Evolutionary conservation across 1,140 invertebrate species (phyloP), one percentile per base, ranked within the genome.

Genomic region (Bombus pascuorum): DNA sequence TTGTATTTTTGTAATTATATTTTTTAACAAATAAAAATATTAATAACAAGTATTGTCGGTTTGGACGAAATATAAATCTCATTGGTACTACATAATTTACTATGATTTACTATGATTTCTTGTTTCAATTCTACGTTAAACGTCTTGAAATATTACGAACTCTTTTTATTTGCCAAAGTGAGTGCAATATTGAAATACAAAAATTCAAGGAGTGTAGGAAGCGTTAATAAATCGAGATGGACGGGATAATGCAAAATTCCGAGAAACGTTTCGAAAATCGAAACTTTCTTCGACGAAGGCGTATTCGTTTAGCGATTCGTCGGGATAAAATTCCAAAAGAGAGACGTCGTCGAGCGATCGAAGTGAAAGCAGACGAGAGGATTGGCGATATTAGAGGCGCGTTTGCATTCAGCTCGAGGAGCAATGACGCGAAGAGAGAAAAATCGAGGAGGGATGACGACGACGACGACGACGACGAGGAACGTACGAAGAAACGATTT

Each of bases 311-410:
- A 42, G 53, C 70, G 53, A 47, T 86, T 74, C 65, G 42, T 57
- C 44, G 74, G 10, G 34, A 66, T 42, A 47, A 70, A 80, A 80
- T 62, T 74, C 59, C 28, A 13, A 22, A 34, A 37, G 25, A 1
- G 72, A 39, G 66, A 47, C 28, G 28, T 73, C n/a, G 62, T 39
- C 18, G 53, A 18, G 34, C 37, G 72, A 87, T 72, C 75, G 81
- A 37, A 73, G 79, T 75, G 88, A 89, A 86, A 89, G 88, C 88
- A 62, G 87, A 72, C 62, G 42, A 82, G 62, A 70, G 68, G 62
- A 79, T 83, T 82, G n/a, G 57, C 32, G 73, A 72, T 71, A 66
- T 86, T 76, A 75, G 75, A 59, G 44, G 28, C 76, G 66, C 4
- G 42, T 89, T 65, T 47, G 85, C 59, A 87, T 89, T 90, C 85